These are phyloP conservation scores for Drosophila vallismaia DNA, from an alignment of 2,888 invertebrate genomes.

Conservation along the genomic window DNA sequence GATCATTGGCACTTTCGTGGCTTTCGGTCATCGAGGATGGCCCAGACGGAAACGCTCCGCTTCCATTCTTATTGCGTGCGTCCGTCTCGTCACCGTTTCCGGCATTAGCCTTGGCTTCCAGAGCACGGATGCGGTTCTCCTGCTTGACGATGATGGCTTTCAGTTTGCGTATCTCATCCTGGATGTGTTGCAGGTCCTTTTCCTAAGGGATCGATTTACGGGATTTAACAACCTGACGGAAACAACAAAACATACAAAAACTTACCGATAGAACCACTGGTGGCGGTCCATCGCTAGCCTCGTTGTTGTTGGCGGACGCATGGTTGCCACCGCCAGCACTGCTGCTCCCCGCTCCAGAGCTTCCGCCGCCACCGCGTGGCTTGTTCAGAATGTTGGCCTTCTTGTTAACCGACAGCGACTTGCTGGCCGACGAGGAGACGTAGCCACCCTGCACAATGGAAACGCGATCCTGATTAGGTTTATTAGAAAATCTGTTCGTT, in stretches of 20 bases:
- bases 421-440: slow-evolving; percentile 85
- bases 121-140: slow-evolving; percentile 87
- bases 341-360: slow-evolving; percentile 50
- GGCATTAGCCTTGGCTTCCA: slow-evolving; percentile 82
- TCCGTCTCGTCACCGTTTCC: slow-evolving; percentile 79
- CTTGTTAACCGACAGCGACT: slow-evolving; percentile 89
- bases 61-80: slow-evolving; percentile 68
- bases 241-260: slow-evolving; percentile 2
- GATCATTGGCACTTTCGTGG: slow-evolving; percentile 75
- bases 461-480: slow-evolving; percentile 87
- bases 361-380: slow-evolving; percentile 81
- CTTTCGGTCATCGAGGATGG: slow-evolving; percentile 57
- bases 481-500: slow-evolving; percentile 82
- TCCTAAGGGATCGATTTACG: slow-evolving; percentile 78
- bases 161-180: slow-evolving; percentile 94
- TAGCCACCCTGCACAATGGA: slow-evolving; percentile 88
- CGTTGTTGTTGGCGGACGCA: slow-evolving; percentile 76
- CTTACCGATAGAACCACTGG: slow-evolving; percentile 83
- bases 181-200: slow-evolving; percentile 90
- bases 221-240: neutral
- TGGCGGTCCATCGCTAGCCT: slow-evolving; percentile 58
- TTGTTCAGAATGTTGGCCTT: slow-evolving; percentile 93
- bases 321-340: slow-evolving; percentile 57
- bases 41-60: slow-evolving; percentile 32
- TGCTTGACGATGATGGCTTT: slow-evolving; percentile 98